Evolutionary conservation across 2,888 invertebrate species (phyloP).

Genomic region (Fragum sueziense): DNA sequence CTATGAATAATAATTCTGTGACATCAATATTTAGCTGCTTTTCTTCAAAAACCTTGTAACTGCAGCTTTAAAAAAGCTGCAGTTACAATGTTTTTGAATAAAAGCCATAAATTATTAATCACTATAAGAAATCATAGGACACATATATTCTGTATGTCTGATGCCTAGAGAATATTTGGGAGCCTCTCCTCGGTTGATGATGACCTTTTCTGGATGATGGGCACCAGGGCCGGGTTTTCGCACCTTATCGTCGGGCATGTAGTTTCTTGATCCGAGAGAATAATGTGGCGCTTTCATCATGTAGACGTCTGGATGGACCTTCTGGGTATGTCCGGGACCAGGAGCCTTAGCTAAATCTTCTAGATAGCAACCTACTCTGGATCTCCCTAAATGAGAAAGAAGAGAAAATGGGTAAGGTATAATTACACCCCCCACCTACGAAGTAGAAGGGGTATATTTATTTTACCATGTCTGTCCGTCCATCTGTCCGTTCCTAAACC

Average conservation of each 20-base stretch:
- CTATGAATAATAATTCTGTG: too few species aligned
- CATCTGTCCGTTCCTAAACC: too few species aligned
- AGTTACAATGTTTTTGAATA: too few species aligned
- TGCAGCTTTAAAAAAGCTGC: too few species aligned
- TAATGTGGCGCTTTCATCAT: conserved; percentile 89
- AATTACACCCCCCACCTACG: too few species aligned
- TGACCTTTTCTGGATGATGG: conserved; percentile 96
- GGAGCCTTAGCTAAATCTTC: conserved; percentile 76
- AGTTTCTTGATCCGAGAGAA: conserved; percentile 91
- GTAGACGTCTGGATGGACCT: conserved; percentile 85
- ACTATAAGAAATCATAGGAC: conserved; percentile 72
- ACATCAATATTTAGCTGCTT: too few species aligned
- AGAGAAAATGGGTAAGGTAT: too few species aligned
- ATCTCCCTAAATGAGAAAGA: conserved; percentile 25
- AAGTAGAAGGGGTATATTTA: too few species aligned
- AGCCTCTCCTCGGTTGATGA: conserved; percentile 64
- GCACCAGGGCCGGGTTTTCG: conserved; percentile 95
- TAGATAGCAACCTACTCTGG: conserved; percentile 83
- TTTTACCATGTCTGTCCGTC: too few species aligned
- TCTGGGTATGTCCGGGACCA: conserved; percentile 91
- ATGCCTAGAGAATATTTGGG: conserved; percentile 82
- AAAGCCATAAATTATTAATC: too few species aligned
- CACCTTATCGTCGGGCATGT: conserved; percentile 89
- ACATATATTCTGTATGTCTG: conserved; percentile 81
- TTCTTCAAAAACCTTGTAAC: too few species aligned